Conservation (phyloP, 1,140 invertebrate species). For the Thaumatotibia leucotreta region DNA sequence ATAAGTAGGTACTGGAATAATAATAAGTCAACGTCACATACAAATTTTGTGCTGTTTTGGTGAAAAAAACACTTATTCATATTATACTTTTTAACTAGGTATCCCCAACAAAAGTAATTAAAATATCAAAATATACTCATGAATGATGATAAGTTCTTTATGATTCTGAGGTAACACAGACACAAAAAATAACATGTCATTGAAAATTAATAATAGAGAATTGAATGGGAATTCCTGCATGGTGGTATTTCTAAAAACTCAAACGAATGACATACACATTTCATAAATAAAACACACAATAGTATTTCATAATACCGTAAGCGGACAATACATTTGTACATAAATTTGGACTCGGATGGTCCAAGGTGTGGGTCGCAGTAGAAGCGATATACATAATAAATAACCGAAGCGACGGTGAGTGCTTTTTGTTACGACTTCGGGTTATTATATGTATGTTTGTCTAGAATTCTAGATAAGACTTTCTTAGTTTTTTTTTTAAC, state of each 20-base stretch:
- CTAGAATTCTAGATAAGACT: no score
- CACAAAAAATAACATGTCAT: not conserved
- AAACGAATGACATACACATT: slow-evolving; percentile 14
- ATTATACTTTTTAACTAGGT: no score
- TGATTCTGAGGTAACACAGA: not conserved
- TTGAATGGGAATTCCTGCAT: not conserved
- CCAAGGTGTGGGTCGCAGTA: not conserved
- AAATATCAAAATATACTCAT: no score
- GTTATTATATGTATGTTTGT: no score
- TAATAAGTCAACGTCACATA: no score
- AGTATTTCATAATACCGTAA: slow-evolving; percentile 15
- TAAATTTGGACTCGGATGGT: slow-evolving; percentile 24
- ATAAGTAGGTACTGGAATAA: no score
- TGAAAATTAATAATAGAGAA: not conserved
- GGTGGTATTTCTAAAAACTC: slow-evolving; percentile 17
- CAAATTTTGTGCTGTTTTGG: no score
- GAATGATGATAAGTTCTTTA: not conserved
- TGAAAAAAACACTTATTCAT: no score
- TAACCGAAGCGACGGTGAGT: no score
- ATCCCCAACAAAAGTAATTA: no score
- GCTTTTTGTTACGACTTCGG: no score
- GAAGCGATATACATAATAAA: not conserved
- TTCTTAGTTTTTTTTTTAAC: no score
- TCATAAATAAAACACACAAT: slow-evolving; percentile 13
- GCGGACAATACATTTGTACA: slow-evolving; percentile 28